Evolutionary conservation across 2,888 invertebrate genomes (phyloP).

Genomic region (Odontocerum albicorne): DNA sequence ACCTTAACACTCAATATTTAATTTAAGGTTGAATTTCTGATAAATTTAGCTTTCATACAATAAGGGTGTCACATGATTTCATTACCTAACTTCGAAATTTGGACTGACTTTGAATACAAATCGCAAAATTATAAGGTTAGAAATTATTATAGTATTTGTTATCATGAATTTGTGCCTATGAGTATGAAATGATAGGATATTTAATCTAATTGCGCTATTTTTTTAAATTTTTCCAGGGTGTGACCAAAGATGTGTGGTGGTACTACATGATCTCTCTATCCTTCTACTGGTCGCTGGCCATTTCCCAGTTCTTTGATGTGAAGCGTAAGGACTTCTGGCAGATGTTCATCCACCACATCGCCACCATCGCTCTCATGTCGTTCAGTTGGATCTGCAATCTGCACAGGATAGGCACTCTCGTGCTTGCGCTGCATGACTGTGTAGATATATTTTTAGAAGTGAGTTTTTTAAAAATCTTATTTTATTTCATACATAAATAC

Average conservation of each 20-base stretch:
- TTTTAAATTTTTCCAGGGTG: conserved; percentile 62
- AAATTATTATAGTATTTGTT: no score
- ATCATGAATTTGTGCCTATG: background rate
- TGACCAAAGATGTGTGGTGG: conserved; percentile 88
- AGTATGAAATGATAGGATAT: background rate
- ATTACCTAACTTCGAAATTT: no score
- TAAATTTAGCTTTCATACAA: no score
- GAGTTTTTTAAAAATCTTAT: no score
- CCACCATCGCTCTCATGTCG: conserved; percentile 85
- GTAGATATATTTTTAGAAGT: conserved; percentile 90
- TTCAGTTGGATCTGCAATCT: conserved; percentile 96
- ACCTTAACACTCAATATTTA: no score
- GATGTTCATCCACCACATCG: conserved; percentile 97
- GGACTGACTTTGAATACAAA: no score
- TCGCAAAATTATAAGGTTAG: no score
- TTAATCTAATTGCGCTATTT: background rate
- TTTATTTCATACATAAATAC: no score
- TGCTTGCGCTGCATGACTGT: conserved; percentile 83
- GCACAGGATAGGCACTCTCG: conserved; percentile 87
- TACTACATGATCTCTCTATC: conserved; percentile 95
- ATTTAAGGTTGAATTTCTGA: no score
- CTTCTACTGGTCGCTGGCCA: conserved; percentile 93
- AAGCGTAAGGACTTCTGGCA: conserved; percentile 96
- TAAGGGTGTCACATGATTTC: no score
- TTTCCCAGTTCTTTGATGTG: conserved; percentile 93